Evolutionary conservation across 2,888 invertebrate species (phyloP), one percentile per base, ranked within the genome.

Genomic region (Lymantria monacha): DNA sequence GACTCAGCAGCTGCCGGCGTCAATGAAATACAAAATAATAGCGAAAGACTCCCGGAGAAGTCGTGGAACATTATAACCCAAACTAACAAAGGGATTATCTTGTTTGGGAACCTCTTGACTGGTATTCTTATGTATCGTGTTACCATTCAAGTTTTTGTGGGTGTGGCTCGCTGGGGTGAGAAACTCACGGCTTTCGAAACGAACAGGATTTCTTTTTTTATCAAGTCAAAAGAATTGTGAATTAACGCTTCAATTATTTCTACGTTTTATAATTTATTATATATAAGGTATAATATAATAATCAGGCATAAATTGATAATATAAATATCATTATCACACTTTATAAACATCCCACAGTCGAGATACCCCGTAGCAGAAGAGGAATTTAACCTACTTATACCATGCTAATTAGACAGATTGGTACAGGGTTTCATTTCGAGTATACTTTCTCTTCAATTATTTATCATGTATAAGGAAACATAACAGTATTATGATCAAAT

Each of bases 91-190:
- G 85, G 85, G 85, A 87, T 87, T 87, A 87, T 89, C 87, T 86
- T 88, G 88, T 89, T 89, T 87, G 86, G 83, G 85, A 87, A 86
- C 86, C 87, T 88, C 88, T 89, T 87, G 88, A 87, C 87, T 83
- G 82, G 79, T 80, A 80, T 85, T 87, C 83, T 41, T 80, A 76
- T 83, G 76, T 83, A 85, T 87, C 86, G 81, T 80, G 82, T 87
- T 87, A 84, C 87, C 72, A 79, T 85, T 82, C 56, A 60, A 83
- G 81, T 87, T 85, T 86, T 86, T 87, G 83, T 85, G 74, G 83
- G 84, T 84, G 83, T 85, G 86, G 83, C 64, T 58, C 61, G 65
- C 67, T 69, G 61, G 79, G 81, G 81, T 82, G 83, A 82, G 85
- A 85, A 83, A 81, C 67, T 79, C 76, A 79, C 75, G 77, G 77